These are phyloP conservation scores for Mactromeris polynyma DNA, from an alignment of 2,888 invertebrate species.

Conservation along the genomic window DNA sequence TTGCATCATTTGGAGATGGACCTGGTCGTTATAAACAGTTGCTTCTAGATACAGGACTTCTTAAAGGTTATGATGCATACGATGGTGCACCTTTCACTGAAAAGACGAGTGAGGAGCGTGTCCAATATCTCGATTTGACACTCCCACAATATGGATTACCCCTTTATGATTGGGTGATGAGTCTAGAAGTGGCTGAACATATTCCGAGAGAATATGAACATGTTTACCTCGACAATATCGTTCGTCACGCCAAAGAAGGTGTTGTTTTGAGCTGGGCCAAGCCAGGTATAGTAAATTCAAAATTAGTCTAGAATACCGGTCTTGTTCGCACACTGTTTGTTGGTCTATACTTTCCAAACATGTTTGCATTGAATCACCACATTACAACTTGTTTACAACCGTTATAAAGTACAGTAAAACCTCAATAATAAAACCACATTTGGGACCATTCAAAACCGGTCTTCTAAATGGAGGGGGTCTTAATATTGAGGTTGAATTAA, in stretches of 20 bases:
- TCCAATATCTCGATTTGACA: slow-evolving; percentile 66
- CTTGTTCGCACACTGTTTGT: too few species aligned
- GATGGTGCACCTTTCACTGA: slow-evolving; percentile 68
- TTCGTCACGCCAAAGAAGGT: slow-evolving; percentile 63
- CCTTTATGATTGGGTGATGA: slow-evolving; percentile 65
- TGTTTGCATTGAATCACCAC: too few species aligned
- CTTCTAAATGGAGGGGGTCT: too few species aligned
- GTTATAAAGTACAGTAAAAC: too few species aligned
- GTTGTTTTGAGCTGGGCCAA: slow-evolving; percentile 69
- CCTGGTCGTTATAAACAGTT: slow-evolving; percentile 67
- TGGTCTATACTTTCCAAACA: too few species aligned
- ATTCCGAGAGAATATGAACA: slow-evolving; percentile 63
- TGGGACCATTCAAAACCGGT: too few species aligned
- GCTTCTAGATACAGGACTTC: slow-evolving; percentile 42
- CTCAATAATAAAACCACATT: too few species aligned
- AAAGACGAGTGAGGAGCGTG: slow-evolving; percentile 54
- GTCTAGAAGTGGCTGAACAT: slow-evolving; percentile 71
- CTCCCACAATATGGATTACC: slow-evolving; percentile 67
- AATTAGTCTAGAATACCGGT: too few species aligned
- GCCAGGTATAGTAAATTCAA: slow-evolving; percentile 38
- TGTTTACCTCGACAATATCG: slow-evolving; percentile 63
- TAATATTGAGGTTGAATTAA: too few species aligned
- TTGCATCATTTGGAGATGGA: slow-evolving; percentile 70
- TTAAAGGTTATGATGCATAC: slow-evolving; percentile 63
- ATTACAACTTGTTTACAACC: too few species aligned